A percentile compares a stretch with the other conserved stretches of the same genome.
These are phyloP conservation scores for Frankliniella fusca DNA, from an alignment of 2,888 invertebrate genomes.

Conservation along the genomic window DNA sequence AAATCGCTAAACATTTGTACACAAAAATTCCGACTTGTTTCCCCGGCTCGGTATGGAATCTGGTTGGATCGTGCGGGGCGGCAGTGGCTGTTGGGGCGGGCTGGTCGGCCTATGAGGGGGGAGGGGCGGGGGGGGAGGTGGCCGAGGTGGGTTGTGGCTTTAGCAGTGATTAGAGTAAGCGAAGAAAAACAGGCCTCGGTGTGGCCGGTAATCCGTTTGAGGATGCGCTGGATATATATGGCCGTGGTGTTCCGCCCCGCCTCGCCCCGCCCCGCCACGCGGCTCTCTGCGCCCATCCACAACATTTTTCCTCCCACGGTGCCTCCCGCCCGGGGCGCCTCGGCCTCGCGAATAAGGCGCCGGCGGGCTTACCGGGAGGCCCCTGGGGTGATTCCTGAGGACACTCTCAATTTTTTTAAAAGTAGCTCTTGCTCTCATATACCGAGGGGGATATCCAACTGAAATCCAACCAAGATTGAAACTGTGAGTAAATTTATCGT, in stretches of 20 bases:
- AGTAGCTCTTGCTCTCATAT: constrained; percentile 11
- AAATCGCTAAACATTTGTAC: too few relatives aligned
- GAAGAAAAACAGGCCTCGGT: too few relatives aligned
- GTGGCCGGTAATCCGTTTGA: neutral
- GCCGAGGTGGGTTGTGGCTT: too few relatives aligned
- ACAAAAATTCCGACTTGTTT: too few relatives aligned
- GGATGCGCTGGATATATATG: neutral
- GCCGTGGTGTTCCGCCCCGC: too few relatives aligned
- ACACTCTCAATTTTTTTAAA: constrained; percentile 22
- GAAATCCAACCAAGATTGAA: constrained; percentile 25
- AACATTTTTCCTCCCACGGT: neutral
- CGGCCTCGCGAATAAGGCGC: neutral
- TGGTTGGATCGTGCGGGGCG: too few relatives aligned
- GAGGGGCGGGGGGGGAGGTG: too few relatives aligned
- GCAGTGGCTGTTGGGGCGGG: too few relatives aligned
- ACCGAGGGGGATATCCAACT: neutral
- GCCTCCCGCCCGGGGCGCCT: neutral
- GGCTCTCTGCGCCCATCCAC: neutral
- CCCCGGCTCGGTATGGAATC: too few relatives aligned
- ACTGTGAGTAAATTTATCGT: constrained; percentile 26
- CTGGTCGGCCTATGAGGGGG: too few relatives aligned
- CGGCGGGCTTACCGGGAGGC: neutral
- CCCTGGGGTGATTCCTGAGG: constrained; percentile 12
- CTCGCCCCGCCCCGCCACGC: neutral
- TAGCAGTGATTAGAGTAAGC: too few relatives aligned